Conservation (phyloP, 2,113 vertebrate genomes). For the Crotalus viridis region DNA sequence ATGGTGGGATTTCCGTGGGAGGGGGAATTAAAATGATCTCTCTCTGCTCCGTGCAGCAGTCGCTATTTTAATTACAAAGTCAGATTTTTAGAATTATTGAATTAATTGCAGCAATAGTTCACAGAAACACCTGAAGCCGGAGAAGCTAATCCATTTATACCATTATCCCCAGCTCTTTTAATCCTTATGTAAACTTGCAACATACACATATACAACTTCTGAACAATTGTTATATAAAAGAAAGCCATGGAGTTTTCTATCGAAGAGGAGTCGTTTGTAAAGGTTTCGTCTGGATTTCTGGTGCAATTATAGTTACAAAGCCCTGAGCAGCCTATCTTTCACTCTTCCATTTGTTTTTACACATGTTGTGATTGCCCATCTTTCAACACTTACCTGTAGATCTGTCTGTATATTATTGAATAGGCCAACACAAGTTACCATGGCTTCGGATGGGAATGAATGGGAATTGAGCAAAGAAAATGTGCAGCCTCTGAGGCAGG, state of each 20-base stretch:
- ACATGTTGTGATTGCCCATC: neutral
- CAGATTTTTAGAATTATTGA: neutral
- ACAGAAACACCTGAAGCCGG: neutral
- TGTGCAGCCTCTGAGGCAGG: slow-evolving; percentile 87
- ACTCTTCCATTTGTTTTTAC: neutral
- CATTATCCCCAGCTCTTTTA: neutral
- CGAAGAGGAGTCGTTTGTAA: neutral
- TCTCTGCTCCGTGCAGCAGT: neutral
- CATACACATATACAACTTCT: neutral
- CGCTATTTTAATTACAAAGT: neutral
- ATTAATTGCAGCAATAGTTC: neutral
- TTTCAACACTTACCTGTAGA: neutral
- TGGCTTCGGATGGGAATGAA: slow-evolving; percentile 82
- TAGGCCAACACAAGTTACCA: slow-evolving; percentile 31
- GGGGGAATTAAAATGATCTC: neutral
- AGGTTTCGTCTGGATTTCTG: neutral
- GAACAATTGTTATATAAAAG: neutral
- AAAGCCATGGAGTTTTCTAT: neutral
- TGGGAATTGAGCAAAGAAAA: slow-evolving; percentile 98
- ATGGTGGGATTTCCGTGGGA: neutral
- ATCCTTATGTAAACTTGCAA: neutral
- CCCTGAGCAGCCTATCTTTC: neutral
- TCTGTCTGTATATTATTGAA: neutral
- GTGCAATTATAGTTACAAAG: too few relatives aligned
- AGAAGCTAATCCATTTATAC: neutral